These are phyloP conservation scores for Hoplostethus atlanticus DNA, from an alignment of 2,797 vertebrate species.

Conservation along the genomic window DNA sequence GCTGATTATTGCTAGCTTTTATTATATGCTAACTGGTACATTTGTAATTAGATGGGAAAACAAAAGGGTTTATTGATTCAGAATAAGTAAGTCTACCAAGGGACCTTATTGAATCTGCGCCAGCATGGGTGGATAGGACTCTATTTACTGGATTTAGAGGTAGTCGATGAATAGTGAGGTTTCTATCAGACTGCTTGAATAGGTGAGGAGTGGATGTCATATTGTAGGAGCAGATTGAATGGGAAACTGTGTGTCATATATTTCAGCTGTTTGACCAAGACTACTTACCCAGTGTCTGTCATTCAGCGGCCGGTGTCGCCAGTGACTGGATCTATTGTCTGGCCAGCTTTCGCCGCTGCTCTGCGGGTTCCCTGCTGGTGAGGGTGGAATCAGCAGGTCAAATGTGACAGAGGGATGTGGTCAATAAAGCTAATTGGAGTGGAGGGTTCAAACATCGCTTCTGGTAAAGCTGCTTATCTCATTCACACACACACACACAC, in stretches of 20 bases:
- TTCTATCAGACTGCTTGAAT: not conserved
- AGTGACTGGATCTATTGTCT: conserved; percentile 22
- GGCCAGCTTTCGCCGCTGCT: not conserved
- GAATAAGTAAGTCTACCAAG: not conserved
- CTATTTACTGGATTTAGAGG: not conserved
- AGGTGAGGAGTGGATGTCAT: not conserved
- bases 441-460: not conserved
- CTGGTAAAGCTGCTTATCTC: not conserved
- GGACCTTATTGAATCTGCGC: not conserved
- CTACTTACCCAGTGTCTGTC: not conserved
- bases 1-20: conserved; percentile 6
- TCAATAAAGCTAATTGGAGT: conserved; percentile 21
- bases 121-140: not conserved
- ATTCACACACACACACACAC: conserved; percentile 6
- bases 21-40: conserved; percentile 45
- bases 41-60: conserved; percentile 33
- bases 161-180: not conserved
- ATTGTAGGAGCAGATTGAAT: not conserved
- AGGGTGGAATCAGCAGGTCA: conserved; percentile 14
- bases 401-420: conserved; percentile 7
- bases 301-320: not conserved
- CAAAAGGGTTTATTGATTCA: conserved; percentile 17
- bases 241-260: not conserved
- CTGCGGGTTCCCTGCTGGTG: not conserved
- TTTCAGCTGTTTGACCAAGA: not conserved